These are phyloP conservation scores for Xenopus laevis DNA, from an alignment of 2,113 vertebrate species.

Conservation along the genomic window DNA sequence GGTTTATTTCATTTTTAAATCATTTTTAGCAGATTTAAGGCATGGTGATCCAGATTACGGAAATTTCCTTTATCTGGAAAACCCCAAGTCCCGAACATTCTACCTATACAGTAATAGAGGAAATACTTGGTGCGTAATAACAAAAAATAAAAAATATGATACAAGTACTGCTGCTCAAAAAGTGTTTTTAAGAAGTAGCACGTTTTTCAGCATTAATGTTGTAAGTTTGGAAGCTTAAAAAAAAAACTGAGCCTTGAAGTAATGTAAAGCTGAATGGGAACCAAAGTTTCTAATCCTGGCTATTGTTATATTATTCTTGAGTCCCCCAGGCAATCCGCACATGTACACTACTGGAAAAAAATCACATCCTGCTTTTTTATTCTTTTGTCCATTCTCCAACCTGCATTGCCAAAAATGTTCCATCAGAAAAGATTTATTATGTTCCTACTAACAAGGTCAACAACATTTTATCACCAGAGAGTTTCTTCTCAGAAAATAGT, in stretches of 20 bases:
- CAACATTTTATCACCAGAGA: slow-evolving; percentile 77
- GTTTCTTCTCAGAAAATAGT: slow-evolving; percentile 81
- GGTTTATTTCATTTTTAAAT: too few species aligned
- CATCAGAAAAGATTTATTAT: slow-evolving; percentile 90
- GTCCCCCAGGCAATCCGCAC: slow-evolving; percentile 73
- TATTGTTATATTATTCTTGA: slow-evolving; percentile 83
- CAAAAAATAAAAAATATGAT: too few species aligned
- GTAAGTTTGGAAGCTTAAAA: background rate
- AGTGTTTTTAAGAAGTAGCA: background rate
- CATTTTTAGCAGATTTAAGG: too few species aligned
- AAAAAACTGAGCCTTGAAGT: slow-evolving; percentile 41
- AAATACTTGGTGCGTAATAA: too few species aligned
- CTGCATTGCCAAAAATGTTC: slow-evolving; percentile 79
- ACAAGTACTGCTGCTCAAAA: background rate
- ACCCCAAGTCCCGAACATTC: too few species aligned
- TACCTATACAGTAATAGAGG: too few species aligned
- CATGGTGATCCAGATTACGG: too few species aligned
- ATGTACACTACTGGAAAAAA: slow-evolving; percentile 64
- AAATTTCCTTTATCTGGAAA: too few species aligned
- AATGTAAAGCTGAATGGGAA: slow-evolving; percentile 66
- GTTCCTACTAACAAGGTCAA: slow-evolving; percentile 71
- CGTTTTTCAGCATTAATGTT: background rate
- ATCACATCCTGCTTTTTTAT: slow-evolving; percentile 84
- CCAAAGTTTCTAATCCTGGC: slow-evolving; percentile 67
- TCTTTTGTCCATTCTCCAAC: slow-evolving; percentile 83